These are phyloP conservation scores for Augochlorella aurata DNA, from an alignment of 2,888 invertebrate species.

Conservation along the genomic window DNA sequence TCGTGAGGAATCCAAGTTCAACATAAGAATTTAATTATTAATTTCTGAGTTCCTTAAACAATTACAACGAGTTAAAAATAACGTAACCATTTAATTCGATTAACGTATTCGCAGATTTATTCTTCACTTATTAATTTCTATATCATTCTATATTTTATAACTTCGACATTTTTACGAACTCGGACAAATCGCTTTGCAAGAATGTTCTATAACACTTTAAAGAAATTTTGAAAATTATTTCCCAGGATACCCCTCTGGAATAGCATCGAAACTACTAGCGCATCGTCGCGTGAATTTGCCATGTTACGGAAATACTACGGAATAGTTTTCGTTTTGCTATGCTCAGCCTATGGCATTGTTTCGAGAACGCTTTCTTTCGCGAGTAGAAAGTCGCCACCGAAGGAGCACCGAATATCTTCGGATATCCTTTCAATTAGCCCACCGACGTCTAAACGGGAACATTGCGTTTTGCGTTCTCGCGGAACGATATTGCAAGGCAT, in stretches of 20 bases:
- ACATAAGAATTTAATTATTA: too few relatives aligned
- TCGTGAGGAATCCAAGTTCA: too few relatives aligned
- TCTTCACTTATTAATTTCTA: too few relatives aligned
- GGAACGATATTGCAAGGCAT: slow-evolving; percentile 43
- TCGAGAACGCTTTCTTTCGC: background rate
- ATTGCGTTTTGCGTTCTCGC: slow-evolving; percentile 36
- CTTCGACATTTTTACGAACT: too few relatives aligned
- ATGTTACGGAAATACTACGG: background rate
- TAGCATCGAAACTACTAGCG: background rate
- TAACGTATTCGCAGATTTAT: too few relatives aligned
- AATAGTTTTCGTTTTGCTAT: background rate
- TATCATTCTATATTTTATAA: too few relatives aligned
- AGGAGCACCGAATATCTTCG: background rate
- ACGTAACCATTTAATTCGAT: too few relatives aligned
- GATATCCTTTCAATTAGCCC: background rate
- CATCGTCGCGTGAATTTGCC: background rate
- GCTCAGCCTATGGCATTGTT: background rate
- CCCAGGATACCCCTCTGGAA: background rate
- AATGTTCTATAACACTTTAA: too few relatives aligned
- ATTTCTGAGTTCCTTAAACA: too few relatives aligned
- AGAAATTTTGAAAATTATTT: too few relatives aligned
- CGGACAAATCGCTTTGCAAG: too few relatives aligned
- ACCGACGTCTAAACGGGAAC: background rate
- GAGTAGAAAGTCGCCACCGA: background rate
- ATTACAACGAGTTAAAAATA: too few relatives aligned